Base-by-base conservation (phyloP, 2,888 invertebrate genomes). In the Ditylenchus weischeri region DNA sequence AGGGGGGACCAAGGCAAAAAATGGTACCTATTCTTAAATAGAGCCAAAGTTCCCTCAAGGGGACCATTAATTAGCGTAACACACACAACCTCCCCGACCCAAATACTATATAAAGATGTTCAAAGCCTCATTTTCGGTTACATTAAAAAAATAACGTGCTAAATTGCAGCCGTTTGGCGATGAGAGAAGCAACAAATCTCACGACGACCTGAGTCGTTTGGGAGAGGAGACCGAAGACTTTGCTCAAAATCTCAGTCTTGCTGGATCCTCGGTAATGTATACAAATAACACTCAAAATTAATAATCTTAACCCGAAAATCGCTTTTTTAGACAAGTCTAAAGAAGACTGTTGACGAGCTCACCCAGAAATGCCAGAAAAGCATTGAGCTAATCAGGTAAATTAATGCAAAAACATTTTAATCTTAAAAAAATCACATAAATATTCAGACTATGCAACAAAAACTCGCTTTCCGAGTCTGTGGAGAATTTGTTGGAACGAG, bases 321-420 rank as follows among this genome's bases (percentile, higher is more conserved):
- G 2, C 58, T 54, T 10, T 15, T 23, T 73, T 50, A 75, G 70
- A 60, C 38, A 36, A 75, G 70, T 38, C 60, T 78, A 58, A 72
- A 72, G 6, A 69, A 70, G 59, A 75, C 79, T 8, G 80, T 81
- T 7, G 81, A 81, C 67, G 75, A 78, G 64, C 70, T 81, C 3
- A 81, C 80, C 13, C 72, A 75, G 59, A 81, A 81, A 69, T 81
- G 81, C 69, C 78, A 82, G 60, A 78, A 78, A 70, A 77, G 77
- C 61, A 81, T 81, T 43, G 81, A 78, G 58, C 66, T 81, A 15
- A 77, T 81, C 48, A 69, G 76, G 77, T 79, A 62, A 62, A 64
- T 54, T 38, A 11, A 23, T 38, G 36, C 29, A 21, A 48, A 8
- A 29, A 15, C 29, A 11, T n/a, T 0, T n/a, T 11, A 21, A 36